These are phyloP conservation scores for Apis dorsata DNA, from an alignment of 1,140 invertebrate genomes.

Conservation along the genomic window DNA sequence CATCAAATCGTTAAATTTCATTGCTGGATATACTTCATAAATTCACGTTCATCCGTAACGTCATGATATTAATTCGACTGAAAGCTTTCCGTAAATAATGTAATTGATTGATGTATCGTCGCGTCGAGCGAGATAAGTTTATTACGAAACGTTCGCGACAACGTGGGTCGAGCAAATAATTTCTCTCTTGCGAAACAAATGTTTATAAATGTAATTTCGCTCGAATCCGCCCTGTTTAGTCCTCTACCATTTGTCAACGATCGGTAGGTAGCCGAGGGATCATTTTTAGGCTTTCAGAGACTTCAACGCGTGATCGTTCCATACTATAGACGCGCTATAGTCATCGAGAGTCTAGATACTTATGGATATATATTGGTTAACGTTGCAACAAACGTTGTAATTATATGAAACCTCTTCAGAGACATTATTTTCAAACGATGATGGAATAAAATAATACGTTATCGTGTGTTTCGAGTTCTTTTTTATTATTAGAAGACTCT, in stretches of 20 bases:
- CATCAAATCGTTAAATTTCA: background rate
- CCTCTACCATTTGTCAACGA: background rate
- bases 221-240: background rate
- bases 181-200: conserved; percentile 1
- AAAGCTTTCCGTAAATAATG: conserved; percentile 27
- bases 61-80: conserved; percentile 23
- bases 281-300: conserved; percentile 39
- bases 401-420: too few relatives aligned
- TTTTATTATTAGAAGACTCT: too few relatives aligned
- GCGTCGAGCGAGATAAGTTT: conserved; percentile 25
- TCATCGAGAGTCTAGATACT: background rate
- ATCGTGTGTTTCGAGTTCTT: too few relatives aligned
- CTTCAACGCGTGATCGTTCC: conserved; percentile 27
- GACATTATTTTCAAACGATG: too few relatives aligned
- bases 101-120: conserved; percentile 27
- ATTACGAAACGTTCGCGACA: conserved; percentile 15
- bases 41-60: conserved; percentile 29
- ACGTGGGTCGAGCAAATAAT: conserved; percentile 16
- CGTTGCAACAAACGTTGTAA: too few relatives aligned
- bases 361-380: too few relatives aligned
- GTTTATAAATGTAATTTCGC: conserved; percentile 13
- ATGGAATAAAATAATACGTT: too few relatives aligned
- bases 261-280: background rate
- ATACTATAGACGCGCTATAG: background rate
- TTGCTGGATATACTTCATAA: conserved; percentile 35